Base-by-base conservation (phyloP, 2,888 invertebrate genomes). In the Carabus problematicus region DNA sequence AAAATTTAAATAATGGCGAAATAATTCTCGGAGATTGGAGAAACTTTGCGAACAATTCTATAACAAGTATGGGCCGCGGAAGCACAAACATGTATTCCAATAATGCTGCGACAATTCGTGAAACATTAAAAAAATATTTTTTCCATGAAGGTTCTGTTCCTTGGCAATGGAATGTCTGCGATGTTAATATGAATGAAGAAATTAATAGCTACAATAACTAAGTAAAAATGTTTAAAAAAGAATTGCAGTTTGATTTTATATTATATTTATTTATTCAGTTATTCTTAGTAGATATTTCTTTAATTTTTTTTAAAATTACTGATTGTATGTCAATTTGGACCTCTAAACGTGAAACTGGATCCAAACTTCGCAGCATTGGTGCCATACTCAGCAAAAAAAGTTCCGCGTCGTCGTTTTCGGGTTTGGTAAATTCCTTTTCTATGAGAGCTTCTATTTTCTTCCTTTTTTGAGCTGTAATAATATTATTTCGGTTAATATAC, bases 1-100 rank as follows among this genome's bases (percentile, higher is more conserved):
- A 49, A 49, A 49, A 49, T 49, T 49, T 49, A 49, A 49, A 49
- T 12, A 49, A 8, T 8, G 52, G 52, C 7, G 52, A 49, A 12
- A 12, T 49, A n/a, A 49, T 49, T 49, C 8, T 8, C 14, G 52
- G 52, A 49, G 52, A 49, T n/a, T 49, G 52, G 52, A 49, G 52
- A 49, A 49, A 49, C 12, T 9, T n/a, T 49, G 7, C 11, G 7
- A 49, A 49, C 12, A 49, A 8, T 49, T 8, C 12, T 9, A 8
- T 49, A 12, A 8, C 14, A 9, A 12, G 52, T 9, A 12, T 49
- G 12, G 52, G 52, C 7, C 52, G 52, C 12, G 14, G 11, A 8
- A 12, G 52, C 12, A n/a, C 52, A 8, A 49, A 49, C 12, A 49
- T 49, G 52, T 49, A 49, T 12, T n/a, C 52, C 12, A 8, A 12